These are phyloP conservation scores for Cottus gobio DNA, from an alignment of 2,113 vertebrate genomes.

Conservation along the genomic window DNA sequence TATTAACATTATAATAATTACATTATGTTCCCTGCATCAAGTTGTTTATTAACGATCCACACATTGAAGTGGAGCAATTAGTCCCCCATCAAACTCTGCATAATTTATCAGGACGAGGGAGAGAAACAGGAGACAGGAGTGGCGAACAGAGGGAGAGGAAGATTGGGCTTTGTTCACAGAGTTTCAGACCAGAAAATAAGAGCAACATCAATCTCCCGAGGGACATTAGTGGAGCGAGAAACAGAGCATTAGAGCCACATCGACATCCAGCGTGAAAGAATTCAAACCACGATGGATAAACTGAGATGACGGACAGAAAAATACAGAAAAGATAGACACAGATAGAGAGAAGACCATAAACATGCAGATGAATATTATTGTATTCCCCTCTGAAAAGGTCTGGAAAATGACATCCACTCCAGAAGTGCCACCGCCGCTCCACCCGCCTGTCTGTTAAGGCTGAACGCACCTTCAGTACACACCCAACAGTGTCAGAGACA, in stretches of 20 bases:
- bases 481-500: not conserved
- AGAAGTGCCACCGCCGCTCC: not conserved
- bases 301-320: slow-evolving; percentile 15
- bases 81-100: slow-evolving; percentile 52
- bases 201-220: slow-evolving; percentile 13
- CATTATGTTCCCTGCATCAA: slow-evolving; percentile 16
- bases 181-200: slow-evolving; percentile 44
- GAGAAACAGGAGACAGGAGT: slow-evolving; percentile 22
- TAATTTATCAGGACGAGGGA: slow-evolving; percentile 60
- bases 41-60: slow-evolving; percentile 38
- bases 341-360: slow-evolving; percentile 15
- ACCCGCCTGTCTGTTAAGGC: not conserved
- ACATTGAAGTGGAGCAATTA: slow-evolving; percentile 64
- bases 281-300: slow-evolving; percentile 4
- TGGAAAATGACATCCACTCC: slow-evolving; percentile 14
- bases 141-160: not conserved
- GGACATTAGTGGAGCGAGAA: slow-evolving; percentile 24
- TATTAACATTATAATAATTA: slow-evolving; percentile 43
- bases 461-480: not conserved
- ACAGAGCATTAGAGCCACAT: slow-evolving; percentile 11
- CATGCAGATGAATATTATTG: not conserved
- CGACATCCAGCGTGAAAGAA: slow-evolving; percentile 2
- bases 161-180: slow-evolving; percentile 35
- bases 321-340: not conserved
- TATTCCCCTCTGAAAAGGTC: not conserved